Conservation (phyloP, 2,888 invertebrate genomes). For the Nymphalis polychloros region DNA sequence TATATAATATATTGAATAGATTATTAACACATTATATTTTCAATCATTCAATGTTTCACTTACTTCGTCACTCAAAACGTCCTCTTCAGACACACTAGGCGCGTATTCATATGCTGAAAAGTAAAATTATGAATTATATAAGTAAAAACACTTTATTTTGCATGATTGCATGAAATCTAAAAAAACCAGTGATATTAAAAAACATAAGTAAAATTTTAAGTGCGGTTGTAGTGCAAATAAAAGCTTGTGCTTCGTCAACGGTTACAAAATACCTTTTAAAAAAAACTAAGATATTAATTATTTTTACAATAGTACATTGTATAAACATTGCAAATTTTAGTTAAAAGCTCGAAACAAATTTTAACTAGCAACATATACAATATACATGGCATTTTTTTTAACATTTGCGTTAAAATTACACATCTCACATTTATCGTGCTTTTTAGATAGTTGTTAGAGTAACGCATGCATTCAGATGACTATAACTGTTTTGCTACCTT, state of each 20-base stretch:
- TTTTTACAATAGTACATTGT: too few relatives aligned
- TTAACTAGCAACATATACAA: constrained; percentile 58
- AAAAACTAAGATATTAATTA: too few relatives aligned
- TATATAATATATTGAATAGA: too few relatives aligned
- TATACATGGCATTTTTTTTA: too few relatives aligned
- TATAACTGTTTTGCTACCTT: constrained; percentile 83
- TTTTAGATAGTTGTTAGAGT: constrained; percentile 16
- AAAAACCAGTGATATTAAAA: too few relatives aligned
- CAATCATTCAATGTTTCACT: constrained; percentile 36
- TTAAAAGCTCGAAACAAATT: constrained; percentile 15
- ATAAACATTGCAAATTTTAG: constrained; percentile 28
- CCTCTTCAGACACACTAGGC: constrained; percentile 91
- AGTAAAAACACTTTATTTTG: neutral
- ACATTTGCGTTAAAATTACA: constrained; percentile 26
- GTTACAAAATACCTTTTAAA: neutral
- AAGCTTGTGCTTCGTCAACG: constrained; percentile 16
- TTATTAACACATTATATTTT: too few relatives aligned
- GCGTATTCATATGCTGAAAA: constrained; percentile 94
- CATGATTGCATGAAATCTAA: neutral
- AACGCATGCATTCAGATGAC: constrained; percentile 35
- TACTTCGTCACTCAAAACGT: constrained; percentile 90
- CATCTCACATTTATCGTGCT: constrained; percentile 29
- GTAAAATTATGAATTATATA: neutral
- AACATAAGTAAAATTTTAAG: neutral
- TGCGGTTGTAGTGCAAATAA: neutral